Base-by-base conservation (phyloP, 2,888 invertebrate species). In the Aromia moschata region DNA sequence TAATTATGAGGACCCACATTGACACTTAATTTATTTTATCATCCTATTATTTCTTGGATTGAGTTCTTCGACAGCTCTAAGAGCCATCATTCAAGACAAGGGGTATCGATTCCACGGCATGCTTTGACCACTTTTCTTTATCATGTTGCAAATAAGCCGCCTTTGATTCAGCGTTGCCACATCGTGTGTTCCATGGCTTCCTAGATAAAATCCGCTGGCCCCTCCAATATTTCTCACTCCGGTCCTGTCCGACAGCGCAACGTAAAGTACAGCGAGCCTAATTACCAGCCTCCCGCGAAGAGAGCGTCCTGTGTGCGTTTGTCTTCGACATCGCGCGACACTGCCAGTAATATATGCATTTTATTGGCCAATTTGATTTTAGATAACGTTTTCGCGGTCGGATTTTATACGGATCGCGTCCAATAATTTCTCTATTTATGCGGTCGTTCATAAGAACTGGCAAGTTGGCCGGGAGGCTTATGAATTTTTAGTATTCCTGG, bases 281-380 rank as follows among this genome's bases (percentile, higher is more conserved):
- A 62, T 59, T 56, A 62, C 46, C 47, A 56, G 41, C 62, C 49
- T 57, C 60, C 62, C 59, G 60, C 43, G 31, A 5, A 63, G 15
- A 60, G 33, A 41, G 54, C 49, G 44, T 53, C 49, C 53, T 57
- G 52, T 56, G 61, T 57, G n/a, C n/a, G 45, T 65, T 63, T 63
- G 60, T 62, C 52, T 43, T 33, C 51, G 46, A 40, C 58, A 58
- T 52, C 45, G 54, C 62, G 60, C 60, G 66, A 62, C 51, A 68
- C 60, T 56, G 59, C 56, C 64, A 68, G 62, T 68, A 71, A 71
- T 69, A 47, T 64, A 65, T 58, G 63, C 69, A 67, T 57, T 70
- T 70, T 67, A 66, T 67, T 62, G 63, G 63, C 56, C 62, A 58
- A 62, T 64, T 64, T 37, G 51, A 60, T 63, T 65, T 56, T 38